These are phyloP conservation scores for Tetrapedia diversipes DNA, from an alignment of 2,888 invertebrate species.

Conservation along the genomic window DNA sequence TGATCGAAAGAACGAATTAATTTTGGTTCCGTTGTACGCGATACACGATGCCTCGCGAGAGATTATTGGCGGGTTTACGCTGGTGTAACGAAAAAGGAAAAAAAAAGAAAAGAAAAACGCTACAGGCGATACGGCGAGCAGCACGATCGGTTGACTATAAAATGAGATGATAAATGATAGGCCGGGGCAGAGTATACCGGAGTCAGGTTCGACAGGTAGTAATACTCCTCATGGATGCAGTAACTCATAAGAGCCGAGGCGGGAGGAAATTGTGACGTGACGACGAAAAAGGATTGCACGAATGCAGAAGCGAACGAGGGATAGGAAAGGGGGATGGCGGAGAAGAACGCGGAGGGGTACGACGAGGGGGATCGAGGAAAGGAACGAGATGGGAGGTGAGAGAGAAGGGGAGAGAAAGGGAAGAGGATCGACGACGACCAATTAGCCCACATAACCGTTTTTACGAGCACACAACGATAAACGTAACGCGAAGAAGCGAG, in stretches of 20 bases:
- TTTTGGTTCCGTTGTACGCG: not conserved
- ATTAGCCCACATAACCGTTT: slow-evolving; percentile 78
- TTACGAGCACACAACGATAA: slow-evolving; percentile 68
- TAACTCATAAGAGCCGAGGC: slow-evolving; percentile 76
- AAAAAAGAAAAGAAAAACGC: no score
- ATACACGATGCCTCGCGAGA: not conserved
- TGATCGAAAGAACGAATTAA: not conserved
- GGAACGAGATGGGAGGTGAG: slow-evolving; percentile 21
- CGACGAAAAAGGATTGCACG: slow-evolving; percentile 68
- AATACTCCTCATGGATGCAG: slow-evolving; percentile 78
- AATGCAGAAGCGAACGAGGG: slow-evolving; percentile 30
- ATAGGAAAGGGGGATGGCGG: not conserved
- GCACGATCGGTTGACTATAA: slow-evolving; percentile 72
- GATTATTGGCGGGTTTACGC: slow-evolving; percentile 16
- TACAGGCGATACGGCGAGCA: slow-evolving; percentile 29
- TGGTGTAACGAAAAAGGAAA: no score
- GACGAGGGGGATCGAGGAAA: not conserved
- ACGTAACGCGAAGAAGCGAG: slow-evolving; percentile 68
- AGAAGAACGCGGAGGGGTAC: slow-evolving; percentile 4
- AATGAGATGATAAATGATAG: slow-evolving; percentile 78
- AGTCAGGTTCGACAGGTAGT: slow-evolving; percentile 79
- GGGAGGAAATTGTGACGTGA: slow-evolving; percentile 72
- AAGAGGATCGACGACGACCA: slow-evolving; percentile 67
- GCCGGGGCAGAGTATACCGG: slow-evolving; percentile 71
- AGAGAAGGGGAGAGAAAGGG: slow-evolving; percentile 46